Conservation (phyloP, 23 tunicate genomes). For the Ascidia mentula region DNA sequence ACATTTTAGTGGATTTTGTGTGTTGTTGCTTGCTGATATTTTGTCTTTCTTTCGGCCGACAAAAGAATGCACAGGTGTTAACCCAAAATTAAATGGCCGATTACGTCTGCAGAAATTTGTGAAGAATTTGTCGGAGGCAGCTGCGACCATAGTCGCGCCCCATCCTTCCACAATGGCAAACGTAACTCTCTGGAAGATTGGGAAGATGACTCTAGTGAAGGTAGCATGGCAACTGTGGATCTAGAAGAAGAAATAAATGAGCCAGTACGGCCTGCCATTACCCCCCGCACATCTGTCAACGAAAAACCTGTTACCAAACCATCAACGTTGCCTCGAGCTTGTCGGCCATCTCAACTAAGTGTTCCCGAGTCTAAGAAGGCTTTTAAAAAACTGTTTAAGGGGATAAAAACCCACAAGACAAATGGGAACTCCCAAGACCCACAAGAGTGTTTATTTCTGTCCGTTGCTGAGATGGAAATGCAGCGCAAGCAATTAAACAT, state of each 20-base stretch:
- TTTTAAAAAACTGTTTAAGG: slow-evolving; percentile 30
- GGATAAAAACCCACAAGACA: slow-evolving; percentile 2
- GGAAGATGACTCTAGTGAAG: slow-evolving; percentile 10
- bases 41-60: too few relatives aligned
- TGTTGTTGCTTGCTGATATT: too few relatives aligned
- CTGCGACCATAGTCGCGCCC: neutral
- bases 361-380: neutral
- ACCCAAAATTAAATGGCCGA: too few relatives aligned
- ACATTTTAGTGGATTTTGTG: too few relatives aligned
- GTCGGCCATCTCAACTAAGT: slow-evolving; percentile 8
- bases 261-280: neutral
- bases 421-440: neutral
- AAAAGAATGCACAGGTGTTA: too few relatives aligned
- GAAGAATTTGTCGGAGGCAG: neutral
- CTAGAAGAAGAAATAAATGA: slow-evolving; percentile 6
- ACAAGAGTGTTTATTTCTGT: slow-evolving; percentile 41
- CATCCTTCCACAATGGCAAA: neutral
- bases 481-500: neutral
- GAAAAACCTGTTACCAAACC: neutral
- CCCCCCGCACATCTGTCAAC: neutral
- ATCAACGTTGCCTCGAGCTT: slow-evolving; percentile 16
- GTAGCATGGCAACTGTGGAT: slow-evolving; percentile 29
- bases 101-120: slow-evolving; percentile 1
- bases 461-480: slow-evolving; percentile 26
- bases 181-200: neutral